phyloP scores from a whole-genome alignment of 1,140 invertebrate genomes.

The Temnothorax nylanderi region DNA sequence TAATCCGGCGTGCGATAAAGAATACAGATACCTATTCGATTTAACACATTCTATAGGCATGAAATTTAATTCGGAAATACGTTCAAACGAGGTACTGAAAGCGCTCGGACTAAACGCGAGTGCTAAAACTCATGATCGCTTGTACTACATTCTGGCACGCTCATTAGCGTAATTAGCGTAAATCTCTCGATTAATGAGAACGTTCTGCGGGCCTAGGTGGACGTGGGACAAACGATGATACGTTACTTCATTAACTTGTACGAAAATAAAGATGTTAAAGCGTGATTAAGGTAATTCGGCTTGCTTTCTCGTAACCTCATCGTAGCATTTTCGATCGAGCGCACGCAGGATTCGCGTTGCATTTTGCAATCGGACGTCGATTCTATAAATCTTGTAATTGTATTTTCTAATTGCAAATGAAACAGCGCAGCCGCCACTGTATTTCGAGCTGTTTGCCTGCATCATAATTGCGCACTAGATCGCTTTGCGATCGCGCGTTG shows the following conservation, averaged over 20 bases:
- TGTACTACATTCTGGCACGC: slow-evolving; percentile 28
- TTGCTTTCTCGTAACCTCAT: slow-evolving; percentile 33
- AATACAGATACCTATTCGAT: slow-evolving; percentile 41
- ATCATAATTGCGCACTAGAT: slow-evolving; percentile 73
- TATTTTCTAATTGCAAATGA: background rate
- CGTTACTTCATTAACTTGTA: slow-evolving; percentile 60
- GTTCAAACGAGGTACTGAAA: background rate
- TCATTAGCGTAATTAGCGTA: slow-evolving; percentile 73
- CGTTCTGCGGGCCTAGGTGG: slow-evolving; percentile 52
- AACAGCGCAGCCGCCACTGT: slow-evolving; percentile 14
- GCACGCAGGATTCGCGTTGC: slow-evolving; percentile 44
- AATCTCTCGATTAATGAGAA: slow-evolving; percentile 69
- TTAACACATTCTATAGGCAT: slow-evolving; percentile 8
- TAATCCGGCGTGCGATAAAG: slow-evolving; percentile 38
- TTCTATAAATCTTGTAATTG: slow-evolving; percentile 74
- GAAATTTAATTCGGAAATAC: slow-evolving; percentile 49
- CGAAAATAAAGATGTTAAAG: slow-evolving; percentile 69
- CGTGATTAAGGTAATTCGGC: slow-evolving; percentile 52
- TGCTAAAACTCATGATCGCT: slow-evolving; percentile 58
- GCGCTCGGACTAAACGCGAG: slow-evolving; percentile 35
- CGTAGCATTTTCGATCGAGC: background rate
- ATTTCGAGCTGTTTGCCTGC: slow-evolving; percentile 77
- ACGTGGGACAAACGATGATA: slow-evolving; percentile 42
- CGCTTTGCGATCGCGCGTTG: background rate
- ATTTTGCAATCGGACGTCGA: slow-evolving; percentile 76